Percentiles rank a stretch among this genome's conserved stretches.
Evolutionary conservation across 2,888 invertebrate species (phyloP).

Genomic region (Ichneumoninae sp.): DNA sequence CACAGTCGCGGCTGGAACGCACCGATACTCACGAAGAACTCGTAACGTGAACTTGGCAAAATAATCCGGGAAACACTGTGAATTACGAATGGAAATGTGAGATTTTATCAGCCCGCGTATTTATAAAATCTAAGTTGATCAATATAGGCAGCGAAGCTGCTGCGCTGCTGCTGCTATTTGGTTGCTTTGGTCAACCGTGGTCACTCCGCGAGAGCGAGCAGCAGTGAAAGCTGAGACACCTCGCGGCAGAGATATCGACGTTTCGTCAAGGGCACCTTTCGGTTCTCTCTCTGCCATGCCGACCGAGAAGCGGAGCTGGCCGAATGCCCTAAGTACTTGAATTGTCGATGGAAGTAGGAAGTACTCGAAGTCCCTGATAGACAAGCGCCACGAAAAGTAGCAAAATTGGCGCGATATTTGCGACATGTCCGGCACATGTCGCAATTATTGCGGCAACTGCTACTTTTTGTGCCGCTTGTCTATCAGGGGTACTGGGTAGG

Average conservation of each 20-base stretch:
- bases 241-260: background rate
- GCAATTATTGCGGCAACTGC: too few species aligned
- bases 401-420: too few species aligned
- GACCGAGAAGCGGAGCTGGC: too few species aligned
- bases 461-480: too few species aligned
- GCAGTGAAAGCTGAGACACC: slow-evolving; percentile 9
- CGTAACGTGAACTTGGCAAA: background rate
- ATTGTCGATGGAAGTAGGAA: too few species aligned
- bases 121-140: slow-evolving; percentile 65
- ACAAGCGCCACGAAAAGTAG: too few species aligned
- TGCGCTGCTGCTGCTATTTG: slow-evolving; percentile 53
- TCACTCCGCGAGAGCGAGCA: slow-evolving; percentile 17
- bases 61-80: slow-evolving; percentile 9
- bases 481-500: too few species aligned
- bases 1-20: background rate
- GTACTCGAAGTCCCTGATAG: too few species aligned
- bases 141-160: slow-evolving; percentile 63
- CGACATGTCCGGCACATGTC: too few species aligned
- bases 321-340: too few species aligned
- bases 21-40: slow-evolving; percentile 3
- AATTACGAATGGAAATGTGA: slow-evolving; percentile 41
- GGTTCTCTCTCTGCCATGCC: background rate
- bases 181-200: slow-evolving; percentile 49
- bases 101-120: slow-evolving; percentile 63
- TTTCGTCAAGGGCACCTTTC: background rate